These are phyloP conservation scores for Callosobruchus maculatus DNA, from an alignment of 2,888 invertebrate genomes.

Conservation along the genomic window DNA sequence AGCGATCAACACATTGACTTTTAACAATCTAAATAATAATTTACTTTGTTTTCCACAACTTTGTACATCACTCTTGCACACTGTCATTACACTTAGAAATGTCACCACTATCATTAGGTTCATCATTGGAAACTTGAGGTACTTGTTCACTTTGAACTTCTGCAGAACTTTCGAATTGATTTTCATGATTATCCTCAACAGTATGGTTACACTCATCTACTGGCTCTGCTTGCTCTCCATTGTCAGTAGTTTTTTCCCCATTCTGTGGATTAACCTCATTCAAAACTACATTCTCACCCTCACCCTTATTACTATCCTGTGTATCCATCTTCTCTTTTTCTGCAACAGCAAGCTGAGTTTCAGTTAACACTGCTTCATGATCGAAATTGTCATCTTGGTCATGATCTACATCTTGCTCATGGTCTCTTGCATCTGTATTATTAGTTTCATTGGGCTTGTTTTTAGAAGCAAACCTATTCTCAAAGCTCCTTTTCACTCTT, in stretches of 20 bases:
- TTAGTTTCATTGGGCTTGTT: conserved; percentile 10
- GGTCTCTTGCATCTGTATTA: conserved; percentile 6
- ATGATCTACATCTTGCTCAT: conserved; percentile 3
- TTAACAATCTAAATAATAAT: background rate
- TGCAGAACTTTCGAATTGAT: background rate
- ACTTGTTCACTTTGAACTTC: background rate
- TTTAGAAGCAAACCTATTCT: conserved; percentile 24
- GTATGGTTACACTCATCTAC: background rate
- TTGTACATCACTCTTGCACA: background rate
- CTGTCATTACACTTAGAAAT: background rate
- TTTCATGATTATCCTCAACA: background rate
- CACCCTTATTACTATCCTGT: background rate
- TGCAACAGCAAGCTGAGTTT: conserved; percentile 3
- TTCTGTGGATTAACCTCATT: background rate
- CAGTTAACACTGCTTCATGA: conserved; percentile 4
- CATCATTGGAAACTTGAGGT: background rate
- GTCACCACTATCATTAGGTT: background rate
- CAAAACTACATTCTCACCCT: background rate
- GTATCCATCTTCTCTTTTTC: background rate
- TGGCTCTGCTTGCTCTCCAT: background rate
- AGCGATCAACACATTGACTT: background rate
- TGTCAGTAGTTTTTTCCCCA: background rate
- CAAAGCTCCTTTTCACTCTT: conserved; percentile 48
- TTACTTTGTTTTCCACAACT: background rate
- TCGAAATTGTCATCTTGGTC: conserved; percentile 6